Evolutionary conservation across 2,113 vertebrate genomes (phyloP), one percentile per base, ranked within the genome.

Genomic region (Pseudois nayaur): DNA sequence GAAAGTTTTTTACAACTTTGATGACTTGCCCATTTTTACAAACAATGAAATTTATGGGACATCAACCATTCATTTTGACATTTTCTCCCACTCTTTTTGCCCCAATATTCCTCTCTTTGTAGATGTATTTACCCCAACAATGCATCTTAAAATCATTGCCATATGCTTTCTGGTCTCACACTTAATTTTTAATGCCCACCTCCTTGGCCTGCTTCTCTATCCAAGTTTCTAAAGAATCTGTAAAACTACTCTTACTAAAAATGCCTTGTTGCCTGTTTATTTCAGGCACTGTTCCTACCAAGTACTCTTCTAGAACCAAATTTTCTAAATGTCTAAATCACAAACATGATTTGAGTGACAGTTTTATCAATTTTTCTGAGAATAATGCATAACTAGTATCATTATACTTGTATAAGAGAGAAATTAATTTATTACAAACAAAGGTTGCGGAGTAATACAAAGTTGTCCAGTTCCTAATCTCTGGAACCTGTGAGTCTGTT

Each of bases 21-120:
- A 89, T 48, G 92, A 52, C n/a, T 82, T 60, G 45, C 84, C 59
- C 27, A 67, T 79, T 96, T 91, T 95, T 95, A 89, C 76, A 40
- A 83, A 90, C 93, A 27, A 55, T 93, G 48, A 67, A 89, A 94
- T 94, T 92, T 96, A 27, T 74, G 57, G n/a, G 31, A 23, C 14
- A 79, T 43, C 36, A 76, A 12, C 52, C 50, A 48, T 94, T 89
- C 36, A 48, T 79, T 50, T 76, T 87, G 15, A 33, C 21, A 12
- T 64, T n/a, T 13, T 67, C 2, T 36, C 48, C 25, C 29, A 89
- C 15, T 57, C 45, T 3, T 54, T 1, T 82, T 88, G 15, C 33
- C 33, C 79, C 16, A 40, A 7, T 45, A 16, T 50, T 79, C 31
- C n/a, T 96, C 9, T 98, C 67, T 83, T 57, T 11, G 5, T 64